Percentiles rank a stretch among this genome's conserved stretches.
Evolutionary conservation across 2,797 vertebrate genomes (phyloP).

Genomic region (Oryzias sinensis): DNA sequence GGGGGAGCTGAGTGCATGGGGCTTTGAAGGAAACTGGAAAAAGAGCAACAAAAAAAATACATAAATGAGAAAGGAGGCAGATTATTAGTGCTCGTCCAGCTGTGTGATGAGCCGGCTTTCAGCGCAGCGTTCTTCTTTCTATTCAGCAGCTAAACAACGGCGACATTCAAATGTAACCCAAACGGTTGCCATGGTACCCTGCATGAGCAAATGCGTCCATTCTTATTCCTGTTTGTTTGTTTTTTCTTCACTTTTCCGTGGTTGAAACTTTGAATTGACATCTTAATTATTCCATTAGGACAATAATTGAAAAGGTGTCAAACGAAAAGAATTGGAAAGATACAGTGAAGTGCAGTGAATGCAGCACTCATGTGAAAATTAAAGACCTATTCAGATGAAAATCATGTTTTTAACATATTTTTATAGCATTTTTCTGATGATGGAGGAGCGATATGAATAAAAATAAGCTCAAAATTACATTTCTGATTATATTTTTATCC

Average conservation of each 20-base stretch:
- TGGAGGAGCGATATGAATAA: too few species aligned
- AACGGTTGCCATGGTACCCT: conserved; percentile 73
- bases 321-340: conserved; percentile 9
- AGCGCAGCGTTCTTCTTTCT: conserved; percentile 60
- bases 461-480: too few species aligned
- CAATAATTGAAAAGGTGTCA: conserved; percentile 38
- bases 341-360: conserved; percentile 7
- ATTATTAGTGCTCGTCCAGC: conserved; percentile 74
- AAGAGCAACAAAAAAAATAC: conserved; percentile 37
- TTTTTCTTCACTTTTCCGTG: conserved; percentile 37
- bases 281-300: conserved; percentile 53
- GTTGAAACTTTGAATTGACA: conserved; percentile 48
- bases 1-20: conserved; percentile 21
- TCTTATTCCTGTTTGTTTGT: conserved; percentile 16
- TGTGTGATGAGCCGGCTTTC: conserved; percentile 68
- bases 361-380: too few species aligned
- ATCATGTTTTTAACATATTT: too few species aligned
- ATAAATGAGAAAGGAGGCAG: conserved; percentile 13
- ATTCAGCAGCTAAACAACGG: conserved; percentile 73
- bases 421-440: too few species aligned
- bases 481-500: too few species aligned
- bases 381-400: too few species aligned
- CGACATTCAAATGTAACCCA: conserved; percentile 68
- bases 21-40: conserved; percentile 45
- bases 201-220: conserved; percentile 60